Base-by-base conservation (phyloP, 2,888 invertebrate species). In the Watsonalla binaria region DNA sequence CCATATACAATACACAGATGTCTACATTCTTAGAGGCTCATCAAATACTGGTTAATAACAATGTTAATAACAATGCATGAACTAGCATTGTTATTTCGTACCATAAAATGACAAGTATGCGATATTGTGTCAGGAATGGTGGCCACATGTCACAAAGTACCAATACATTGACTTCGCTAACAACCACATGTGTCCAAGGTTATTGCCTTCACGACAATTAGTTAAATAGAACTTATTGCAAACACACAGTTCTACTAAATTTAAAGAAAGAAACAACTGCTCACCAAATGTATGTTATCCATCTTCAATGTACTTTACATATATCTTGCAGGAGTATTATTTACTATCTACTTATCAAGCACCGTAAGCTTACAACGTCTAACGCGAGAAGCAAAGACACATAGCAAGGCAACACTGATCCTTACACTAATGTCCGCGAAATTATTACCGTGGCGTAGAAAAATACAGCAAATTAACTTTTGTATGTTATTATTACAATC, bases 341-440 rank as follows among this genome's bases (percentile, higher is more conserved):
- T 60, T 61, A 51, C 66, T 53, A 74, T 73, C 68, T 66, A 76
- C 71, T 71, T 80, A 76, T 69, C 74, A 87, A 89, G 89, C 89
- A 90, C 88, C 87, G 76, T 80, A 83, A 84, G 82, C 82, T 84
- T 80, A 77, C 70, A 75, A 82, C 69, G 76, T 81, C 77, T 82
- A 85, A 79, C 81, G 87, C 88, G 84, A 83, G 80, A 82, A 89
- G 85, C 87, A 87, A 90, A 88, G 90, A 89, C 90, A 90, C 90
- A 80, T 84, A 86, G 86, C 90, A 90, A 90, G 90, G 90, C 90
- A 90, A 89, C 89, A 89, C 85, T 78, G 82, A 86, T 82, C 68
- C 70, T 78, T 84, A 86, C 74, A 76, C 74, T 80, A 80, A 73
- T 65, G 68, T 78, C 72, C 74, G 74, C 80, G 74, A 76, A 82